Evolutionary conservation across 2,113 vertebrate species (phyloP).

Genomic region (Callorhinus ursinus): DNA sequence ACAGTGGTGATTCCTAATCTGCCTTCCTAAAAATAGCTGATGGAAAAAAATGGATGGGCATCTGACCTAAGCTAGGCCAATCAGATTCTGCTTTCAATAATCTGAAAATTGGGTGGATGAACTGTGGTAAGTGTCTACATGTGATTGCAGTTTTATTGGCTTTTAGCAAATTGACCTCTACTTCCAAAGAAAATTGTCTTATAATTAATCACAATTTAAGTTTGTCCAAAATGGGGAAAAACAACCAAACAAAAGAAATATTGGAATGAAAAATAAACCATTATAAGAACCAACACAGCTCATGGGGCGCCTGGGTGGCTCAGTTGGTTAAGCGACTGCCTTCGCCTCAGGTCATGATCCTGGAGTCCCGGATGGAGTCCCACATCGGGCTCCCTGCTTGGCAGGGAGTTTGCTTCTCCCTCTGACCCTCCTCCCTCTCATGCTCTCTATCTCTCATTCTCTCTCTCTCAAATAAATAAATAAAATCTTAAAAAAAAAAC

Average conservation of each 20-base stretch:
- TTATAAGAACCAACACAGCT: not conserved
- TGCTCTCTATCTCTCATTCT: too few relatives aligned
- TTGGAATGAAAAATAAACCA: not conserved
- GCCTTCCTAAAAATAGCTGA: not conserved
- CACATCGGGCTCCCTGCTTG: too few relatives aligned
- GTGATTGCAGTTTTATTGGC: not conserved
- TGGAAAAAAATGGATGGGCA: not conserved
- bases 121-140: not conserved
- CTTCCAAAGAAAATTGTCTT: not conserved
- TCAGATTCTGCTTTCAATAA: not conserved
- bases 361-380: too few relatives aligned
- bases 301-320: too few relatives aligned
- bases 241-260: not conserved
- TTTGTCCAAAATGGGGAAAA: not conserved
- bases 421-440: too few relatives aligned
- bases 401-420: too few relatives aligned
- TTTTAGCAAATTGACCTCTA: not conserved
- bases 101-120: not conserved
- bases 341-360: too few relatives aligned
- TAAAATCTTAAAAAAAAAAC: not conserved
- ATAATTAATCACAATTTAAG: not conserved
- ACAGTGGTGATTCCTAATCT: not conserved
- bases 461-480: too few relatives aligned
- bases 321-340: too few relatives aligned
- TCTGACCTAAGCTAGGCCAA: not conserved